These are phyloP conservation scores for Choloepus hoffmanni DNA, from an alignment of 2,113 vertebrate genomes.

Conservation along the genomic window DNA sequence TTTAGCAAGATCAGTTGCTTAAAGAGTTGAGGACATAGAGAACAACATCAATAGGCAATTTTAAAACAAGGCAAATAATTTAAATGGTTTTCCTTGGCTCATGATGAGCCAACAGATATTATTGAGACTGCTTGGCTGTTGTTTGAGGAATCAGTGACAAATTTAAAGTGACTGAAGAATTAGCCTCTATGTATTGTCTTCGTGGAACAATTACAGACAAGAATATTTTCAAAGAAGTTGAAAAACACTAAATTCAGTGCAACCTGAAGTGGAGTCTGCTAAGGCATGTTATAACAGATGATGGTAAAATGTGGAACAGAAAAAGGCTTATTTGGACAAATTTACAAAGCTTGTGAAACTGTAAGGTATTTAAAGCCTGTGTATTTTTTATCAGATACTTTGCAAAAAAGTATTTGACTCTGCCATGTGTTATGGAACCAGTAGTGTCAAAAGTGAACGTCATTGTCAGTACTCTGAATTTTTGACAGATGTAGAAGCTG, in stretches of 20 bases:
- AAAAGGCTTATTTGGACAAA: neutral
- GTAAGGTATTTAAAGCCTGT: neutral
- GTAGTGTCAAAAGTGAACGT: neutral
- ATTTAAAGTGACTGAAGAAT: neutral
- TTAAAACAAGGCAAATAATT: neutral
- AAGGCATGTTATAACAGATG: neutral
- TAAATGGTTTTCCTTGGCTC: neutral
- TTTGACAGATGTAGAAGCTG: neutral
- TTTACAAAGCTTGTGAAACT: neutral
- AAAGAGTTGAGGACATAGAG: neutral
- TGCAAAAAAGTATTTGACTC: constrained; percentile 17
- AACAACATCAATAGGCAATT: neutral
- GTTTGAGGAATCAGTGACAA: neutral
- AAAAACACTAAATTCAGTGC: neutral
- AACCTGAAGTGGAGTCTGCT: neutral
- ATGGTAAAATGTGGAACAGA: neutral
- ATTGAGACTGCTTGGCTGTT: neutral
- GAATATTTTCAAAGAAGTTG: neutral
- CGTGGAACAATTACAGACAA: neutral
- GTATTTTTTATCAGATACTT: neutral
- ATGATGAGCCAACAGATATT: neutral
- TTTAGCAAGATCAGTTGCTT: neutral
- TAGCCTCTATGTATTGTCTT: neutral
- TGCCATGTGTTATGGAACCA: neutral
- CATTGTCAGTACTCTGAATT: neutral